Percentiles rank a stretch among this genome's conserved stretches.
phyloP scores from a whole-genome alignment of 2,113 vertebrate species.

The Alaudala cheleensis region DNA sequence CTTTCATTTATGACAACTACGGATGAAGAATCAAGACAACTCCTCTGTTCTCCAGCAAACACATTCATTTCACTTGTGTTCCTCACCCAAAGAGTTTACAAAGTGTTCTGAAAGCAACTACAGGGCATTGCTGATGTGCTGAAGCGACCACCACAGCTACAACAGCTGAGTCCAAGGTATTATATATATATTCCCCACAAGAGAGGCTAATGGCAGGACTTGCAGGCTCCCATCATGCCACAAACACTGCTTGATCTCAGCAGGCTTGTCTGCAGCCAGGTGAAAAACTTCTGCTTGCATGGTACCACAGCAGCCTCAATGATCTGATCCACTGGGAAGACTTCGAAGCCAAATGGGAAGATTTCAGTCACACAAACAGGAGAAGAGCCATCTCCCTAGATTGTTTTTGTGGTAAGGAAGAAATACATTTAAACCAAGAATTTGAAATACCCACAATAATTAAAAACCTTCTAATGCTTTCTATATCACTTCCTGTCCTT shows the following conservation, averaged over 20 bases:
- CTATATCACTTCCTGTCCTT: background rate
- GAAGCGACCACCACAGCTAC: background rate
- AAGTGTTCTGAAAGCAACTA: background rate
- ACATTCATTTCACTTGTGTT: background rate
- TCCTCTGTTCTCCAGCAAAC: background rate
- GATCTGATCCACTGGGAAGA: background rate
- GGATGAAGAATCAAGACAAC: background rate
- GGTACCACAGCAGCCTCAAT: accelerated
- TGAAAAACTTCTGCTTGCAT: background rate
- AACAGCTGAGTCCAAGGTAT: background rate
- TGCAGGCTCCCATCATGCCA: background rate
- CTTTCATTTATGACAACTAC: background rate
- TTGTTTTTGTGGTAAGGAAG: background rate
- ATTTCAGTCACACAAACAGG: no score
- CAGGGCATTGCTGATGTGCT: background rate
- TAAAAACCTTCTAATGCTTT: background rate
- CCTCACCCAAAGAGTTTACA: background rate
- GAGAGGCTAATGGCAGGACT: background rate
- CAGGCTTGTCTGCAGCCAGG: background rate
- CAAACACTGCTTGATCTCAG: background rate
- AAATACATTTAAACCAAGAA: background rate
- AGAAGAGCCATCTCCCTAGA: background rate
- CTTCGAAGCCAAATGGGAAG: background rate
- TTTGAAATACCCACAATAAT: background rate
- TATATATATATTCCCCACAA: no score